Conservation (phyloP, 2,888 invertebrate genomes). For the Stratiomys singularior region DNA sequence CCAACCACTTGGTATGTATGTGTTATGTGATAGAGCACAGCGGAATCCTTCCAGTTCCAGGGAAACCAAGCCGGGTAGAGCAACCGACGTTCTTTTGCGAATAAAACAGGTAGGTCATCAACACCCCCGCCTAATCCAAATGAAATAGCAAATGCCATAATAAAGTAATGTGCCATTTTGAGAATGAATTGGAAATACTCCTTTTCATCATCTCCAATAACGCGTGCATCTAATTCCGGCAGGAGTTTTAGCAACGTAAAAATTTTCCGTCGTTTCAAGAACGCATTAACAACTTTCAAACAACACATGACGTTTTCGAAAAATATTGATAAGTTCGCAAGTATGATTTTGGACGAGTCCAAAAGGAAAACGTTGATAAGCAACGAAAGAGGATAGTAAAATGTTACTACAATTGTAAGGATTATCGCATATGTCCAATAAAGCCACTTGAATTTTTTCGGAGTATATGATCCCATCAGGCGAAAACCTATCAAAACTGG, state of each 20-base stretch:
- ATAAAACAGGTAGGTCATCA: background rate
- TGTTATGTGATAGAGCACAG: background rate
- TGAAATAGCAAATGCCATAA: background rate
- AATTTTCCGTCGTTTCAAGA: background rate
- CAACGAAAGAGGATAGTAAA: background rate
- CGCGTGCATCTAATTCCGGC: background rate
- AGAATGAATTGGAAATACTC: background rate
- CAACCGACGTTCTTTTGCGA: background rate
- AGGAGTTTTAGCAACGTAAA: background rate
- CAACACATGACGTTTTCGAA: background rate
- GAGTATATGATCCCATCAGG: background rate
- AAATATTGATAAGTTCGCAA: background rate
- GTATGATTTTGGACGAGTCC: background rate
- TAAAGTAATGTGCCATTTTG: background rate
- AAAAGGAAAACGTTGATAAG: background rate
- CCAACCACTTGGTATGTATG: conserved; percentile 31
- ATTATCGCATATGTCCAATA: background rate
- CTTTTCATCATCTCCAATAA: background rate
- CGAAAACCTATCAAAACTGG: background rate
- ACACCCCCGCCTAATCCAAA: background rate
- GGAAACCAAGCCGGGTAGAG: conserved; percentile 40
- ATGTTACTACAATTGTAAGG: background rate
- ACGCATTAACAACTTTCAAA: background rate
- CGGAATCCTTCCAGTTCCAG: conserved; percentile 9
- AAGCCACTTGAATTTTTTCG: background rate